Evolutionary conservation across 2,113 vertebrate species (phyloP).

Genomic region (Percopsis transmontana): DNA sequence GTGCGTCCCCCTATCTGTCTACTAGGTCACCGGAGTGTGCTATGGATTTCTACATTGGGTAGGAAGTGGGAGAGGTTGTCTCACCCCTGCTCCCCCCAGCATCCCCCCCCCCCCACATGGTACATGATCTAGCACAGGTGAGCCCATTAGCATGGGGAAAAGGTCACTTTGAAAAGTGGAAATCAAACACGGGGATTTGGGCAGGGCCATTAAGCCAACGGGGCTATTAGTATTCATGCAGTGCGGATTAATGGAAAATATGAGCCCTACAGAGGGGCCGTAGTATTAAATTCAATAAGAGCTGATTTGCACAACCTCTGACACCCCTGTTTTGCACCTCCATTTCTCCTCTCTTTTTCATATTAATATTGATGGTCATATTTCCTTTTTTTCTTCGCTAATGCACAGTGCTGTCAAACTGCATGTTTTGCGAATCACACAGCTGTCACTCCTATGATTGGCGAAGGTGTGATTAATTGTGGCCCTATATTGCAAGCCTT

Average conservation of each 20-base stretch:
- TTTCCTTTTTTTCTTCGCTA: conserved; percentile 54
- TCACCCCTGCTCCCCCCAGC: conserved; percentile 25
- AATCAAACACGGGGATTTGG: conserved; percentile 78
- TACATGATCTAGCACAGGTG: conserved; percentile 74
- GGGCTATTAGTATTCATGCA: conserved; percentile 80
- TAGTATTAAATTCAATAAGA: conserved; percentile 77
- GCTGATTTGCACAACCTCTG: conserved; percentile 70
- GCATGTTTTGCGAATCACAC: conserved; percentile 40
- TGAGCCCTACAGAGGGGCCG: conserved; percentile 65
- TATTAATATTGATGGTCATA: conserved; percentile 75
- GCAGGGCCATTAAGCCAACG: conserved; percentile 73
- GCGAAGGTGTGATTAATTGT: conserved; percentile 57
- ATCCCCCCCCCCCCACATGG: conserved; percentile 46
- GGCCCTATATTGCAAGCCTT: conserved; percentile 19
- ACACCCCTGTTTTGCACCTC: conserved; percentile 66
- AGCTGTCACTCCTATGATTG: conserved; percentile 43
- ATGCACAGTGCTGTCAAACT: conserved; percentile 56
- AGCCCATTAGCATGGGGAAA: conserved; percentile 75
- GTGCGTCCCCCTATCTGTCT: conserved; percentile 6
- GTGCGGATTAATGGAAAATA: conserved; percentile 76
- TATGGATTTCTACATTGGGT: conserved; percentile 29
- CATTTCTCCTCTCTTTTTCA: conserved; percentile 46
- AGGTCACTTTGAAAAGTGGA: conserved; percentile 78
- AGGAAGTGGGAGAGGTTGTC: conserved; percentile 30
- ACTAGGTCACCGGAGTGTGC: conserved; percentile 9